These are phyloP conservation scores for Galagoides demidoff DNA, from an alignment of 2,797 vertebrate species.

Conservation along the genomic window DNA sequence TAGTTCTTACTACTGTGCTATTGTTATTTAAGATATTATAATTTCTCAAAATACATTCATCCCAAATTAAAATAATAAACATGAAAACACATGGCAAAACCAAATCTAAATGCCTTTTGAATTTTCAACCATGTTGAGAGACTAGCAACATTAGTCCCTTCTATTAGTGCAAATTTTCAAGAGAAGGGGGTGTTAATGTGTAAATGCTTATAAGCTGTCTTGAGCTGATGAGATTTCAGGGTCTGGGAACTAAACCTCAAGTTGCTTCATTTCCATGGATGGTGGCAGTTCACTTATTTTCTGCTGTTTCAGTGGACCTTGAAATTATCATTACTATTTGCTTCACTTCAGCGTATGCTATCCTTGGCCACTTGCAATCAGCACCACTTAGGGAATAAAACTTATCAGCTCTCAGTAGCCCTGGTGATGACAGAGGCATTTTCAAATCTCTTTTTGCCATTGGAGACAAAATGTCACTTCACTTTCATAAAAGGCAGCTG, in stretches of 20 bases:
- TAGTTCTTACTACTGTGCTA: background rate
- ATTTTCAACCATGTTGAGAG: slow-evolving; percentile 33
- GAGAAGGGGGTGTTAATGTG: background rate
- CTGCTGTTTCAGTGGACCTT: slow-evolving; percentile 40
- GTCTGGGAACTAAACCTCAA: background rate
- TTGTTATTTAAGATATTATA: slow-evolving; percentile 27
- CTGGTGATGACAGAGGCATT: background rate
- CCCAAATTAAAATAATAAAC: slow-evolving; percentile 21
- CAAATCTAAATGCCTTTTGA: slow-evolving; percentile 36
- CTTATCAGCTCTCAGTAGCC: background rate
- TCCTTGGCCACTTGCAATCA: background rate
- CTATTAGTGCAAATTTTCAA: slow-evolving; percentile 18
- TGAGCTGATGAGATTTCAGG: slow-evolving; percentile 35
- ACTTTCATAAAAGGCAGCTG: slow-evolving; percentile 4
- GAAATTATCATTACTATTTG: slow-evolving; percentile 55
- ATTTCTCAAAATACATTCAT: slow-evolving; percentile 37
- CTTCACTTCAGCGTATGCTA: background rate
- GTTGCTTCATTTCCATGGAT: background rate
- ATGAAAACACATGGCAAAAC: slow-evolving; percentile 22
- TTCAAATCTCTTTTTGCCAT: background rate
- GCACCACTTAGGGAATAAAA: background rate
- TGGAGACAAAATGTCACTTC: slow-evolving; percentile 39
- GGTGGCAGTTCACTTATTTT: background rate
- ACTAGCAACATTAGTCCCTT: background rate
- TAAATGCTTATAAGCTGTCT: slow-evolving; percentile 20